Base-by-base conservation (phyloP, 2,113 vertebrate species). In the Microcebus murinus region DNA sequence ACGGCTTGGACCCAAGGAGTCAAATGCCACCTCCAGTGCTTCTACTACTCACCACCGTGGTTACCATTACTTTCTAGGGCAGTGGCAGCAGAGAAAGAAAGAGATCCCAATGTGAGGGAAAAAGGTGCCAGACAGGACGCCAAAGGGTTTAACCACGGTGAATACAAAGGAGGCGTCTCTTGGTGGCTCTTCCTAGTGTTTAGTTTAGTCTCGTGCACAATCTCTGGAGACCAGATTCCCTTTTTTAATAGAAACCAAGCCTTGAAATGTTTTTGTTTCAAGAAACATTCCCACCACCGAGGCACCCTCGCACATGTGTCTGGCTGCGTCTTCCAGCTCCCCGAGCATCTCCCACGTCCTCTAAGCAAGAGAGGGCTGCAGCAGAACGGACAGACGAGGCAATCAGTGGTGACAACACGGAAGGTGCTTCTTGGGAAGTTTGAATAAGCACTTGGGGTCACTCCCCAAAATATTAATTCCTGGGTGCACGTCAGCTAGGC, bases 361-460 rank as follows among this genome's bases (percentile, higher is more conserved):
- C 11, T 18, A 73, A 48, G 34, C 70, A 20, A 27, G 7, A 27
- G 17, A 59, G 3, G 4, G 21, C 6, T 6, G 1, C 27, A 0
- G 42, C 5, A 7, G 20, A 45, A 17, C 0, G 4, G 25, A 23
- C 52, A 74, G 52, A 50, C 20, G 8, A 14, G 21, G 21, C 27
- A 48, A 3, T 29, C 27, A 4, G 0, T 0, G 3, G n/a, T 4
- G 23, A 55, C 9, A 36, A 39, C 1, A 12, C 55, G 2, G 0
- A 14, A 1, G 1, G 0, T 0, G 7, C 15, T 12, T 42, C 79
- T 50, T 0, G 1, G 45, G 21, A 67, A 17, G 6, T 20, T 10
- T 5, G 20, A 57, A 5, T 2, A 25, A 57, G 34, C 20, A 12
- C 17, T 17, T 2, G 61, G 48, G 57, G 10, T 63, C 4, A 9